Conservation (phyloP, 2,113 vertebrate genomes). For the Bothrops jararaca region DNA sequence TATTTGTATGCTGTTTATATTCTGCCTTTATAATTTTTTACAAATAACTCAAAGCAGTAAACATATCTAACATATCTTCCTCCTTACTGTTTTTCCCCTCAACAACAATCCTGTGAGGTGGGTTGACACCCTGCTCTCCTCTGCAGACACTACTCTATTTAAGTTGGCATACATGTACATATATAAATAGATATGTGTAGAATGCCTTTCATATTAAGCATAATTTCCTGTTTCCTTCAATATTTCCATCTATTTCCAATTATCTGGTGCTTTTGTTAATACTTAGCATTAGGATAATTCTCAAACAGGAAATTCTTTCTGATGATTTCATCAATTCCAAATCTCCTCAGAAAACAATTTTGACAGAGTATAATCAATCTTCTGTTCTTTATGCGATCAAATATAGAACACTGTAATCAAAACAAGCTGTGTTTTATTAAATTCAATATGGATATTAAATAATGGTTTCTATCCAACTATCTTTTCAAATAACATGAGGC, state of each 20-base stretch:
- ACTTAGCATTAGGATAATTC: conserved; percentile 7
- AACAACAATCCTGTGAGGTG: not conserved
- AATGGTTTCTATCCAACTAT: not conserved
- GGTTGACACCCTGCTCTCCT: not conserved
- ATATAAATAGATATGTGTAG: not conserved
- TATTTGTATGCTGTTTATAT: not conserved
- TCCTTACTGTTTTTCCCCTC: not conserved
- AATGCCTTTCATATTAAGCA: conserved; percentile 6
- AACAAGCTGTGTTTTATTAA: not conserved
- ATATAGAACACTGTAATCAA: not conserved
- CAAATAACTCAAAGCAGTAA: too few species aligned
- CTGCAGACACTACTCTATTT: not conserved
- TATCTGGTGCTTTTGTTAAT: conserved; percentile 1
- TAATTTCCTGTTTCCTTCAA: not conserved
- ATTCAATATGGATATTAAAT: not conserved
- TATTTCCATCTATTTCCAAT: not conserved
- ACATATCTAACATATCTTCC: not conserved
- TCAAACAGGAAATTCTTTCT: conserved; percentile 12
- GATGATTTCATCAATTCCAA: conserved; percentile 7
- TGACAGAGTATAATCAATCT: not conserved
- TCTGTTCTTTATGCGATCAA: not conserved
- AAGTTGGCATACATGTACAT: not conserved
- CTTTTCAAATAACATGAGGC: not conserved
- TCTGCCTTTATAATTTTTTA: too few species aligned
- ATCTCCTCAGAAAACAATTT: conserved; percentile 2